Conservation (phyloP, 2,113 vertebrate species). For the Thermophis baileyi region DNA sequence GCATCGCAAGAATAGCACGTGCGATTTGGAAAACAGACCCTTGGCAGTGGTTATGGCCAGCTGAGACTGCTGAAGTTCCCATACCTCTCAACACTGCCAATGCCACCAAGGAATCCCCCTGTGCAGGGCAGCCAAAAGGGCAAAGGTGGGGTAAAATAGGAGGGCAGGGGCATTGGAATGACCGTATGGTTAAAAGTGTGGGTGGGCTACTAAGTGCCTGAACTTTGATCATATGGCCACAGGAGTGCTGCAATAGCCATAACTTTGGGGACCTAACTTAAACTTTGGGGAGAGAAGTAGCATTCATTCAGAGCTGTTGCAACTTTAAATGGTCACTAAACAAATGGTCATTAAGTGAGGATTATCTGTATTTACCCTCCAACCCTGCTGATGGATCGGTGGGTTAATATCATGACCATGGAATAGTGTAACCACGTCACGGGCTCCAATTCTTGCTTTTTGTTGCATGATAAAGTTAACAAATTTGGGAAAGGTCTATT, state of each 20-base stretch:
- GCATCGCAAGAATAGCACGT: background rate
- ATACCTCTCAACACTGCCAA: background rate
- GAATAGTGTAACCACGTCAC: background rate
- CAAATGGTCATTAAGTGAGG: background rate
- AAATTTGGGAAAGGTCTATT: background rate
- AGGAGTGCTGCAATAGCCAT: background rate
- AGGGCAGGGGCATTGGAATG: background rate
- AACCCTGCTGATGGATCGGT: background rate
- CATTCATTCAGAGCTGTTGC: background rate
- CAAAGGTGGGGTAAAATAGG: background rate
- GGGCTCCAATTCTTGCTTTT: background rate
- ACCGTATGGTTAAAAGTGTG: background rate
- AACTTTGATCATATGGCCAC: background rate
- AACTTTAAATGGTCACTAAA: background rate
- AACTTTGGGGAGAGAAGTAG: background rate
- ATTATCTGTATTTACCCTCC: background rate
- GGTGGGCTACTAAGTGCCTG: background rate
- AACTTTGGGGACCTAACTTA: background rate
- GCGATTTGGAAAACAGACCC: background rate
- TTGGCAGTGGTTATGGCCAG: background rate
- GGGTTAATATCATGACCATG: background rate
- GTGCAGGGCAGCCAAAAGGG: background rate
- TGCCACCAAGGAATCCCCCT: background rate
- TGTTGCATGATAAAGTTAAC: background rate
- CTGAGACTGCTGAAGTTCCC: background rate